A percentile compares a stretch with the other conserved stretches of the same genome.
Evolutionary conservation across 2,797 vertebrate species (phyloP).

Genomic region (Corythornis leucogaster): DNA sequence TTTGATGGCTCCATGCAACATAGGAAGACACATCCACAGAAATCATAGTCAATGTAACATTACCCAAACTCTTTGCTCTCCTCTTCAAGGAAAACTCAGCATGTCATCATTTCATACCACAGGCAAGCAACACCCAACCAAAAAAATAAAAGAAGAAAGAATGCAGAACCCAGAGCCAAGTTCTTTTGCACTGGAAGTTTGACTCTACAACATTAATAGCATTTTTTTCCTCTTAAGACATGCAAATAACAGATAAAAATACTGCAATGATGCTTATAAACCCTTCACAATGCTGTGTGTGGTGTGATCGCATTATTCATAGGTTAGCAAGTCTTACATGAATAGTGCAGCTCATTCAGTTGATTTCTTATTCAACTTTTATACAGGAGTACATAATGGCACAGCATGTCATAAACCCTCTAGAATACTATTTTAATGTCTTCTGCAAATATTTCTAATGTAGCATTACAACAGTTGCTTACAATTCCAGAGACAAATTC

Average conservation of each 20-base stretch:
- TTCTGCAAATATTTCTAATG: constrained; percentile 47
- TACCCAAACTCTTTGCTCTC: background rate
- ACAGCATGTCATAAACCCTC: background rate
- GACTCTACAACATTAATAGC: background rate
- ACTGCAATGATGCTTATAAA: background rate
- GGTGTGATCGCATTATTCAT: constrained; percentile 20
- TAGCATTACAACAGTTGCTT: constrained; percentile 17
- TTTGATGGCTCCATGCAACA: background rate
- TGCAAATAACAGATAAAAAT: constrained; percentile 32
- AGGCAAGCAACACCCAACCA: background rate
- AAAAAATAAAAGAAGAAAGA: background rate
- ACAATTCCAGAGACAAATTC: background rate
- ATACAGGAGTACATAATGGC: background rate
- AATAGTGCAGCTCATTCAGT: constrained; percentile 35
- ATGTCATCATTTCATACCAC: background rate
- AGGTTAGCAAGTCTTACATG: background rate
- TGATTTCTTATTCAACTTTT: constrained; percentile 57
- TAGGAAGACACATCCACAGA: background rate
- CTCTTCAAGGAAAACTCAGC: background rate
- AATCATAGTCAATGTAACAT: background rate
- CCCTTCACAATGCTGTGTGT: background rate
- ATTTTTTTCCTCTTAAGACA: background rate
- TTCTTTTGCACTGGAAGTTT: background rate
- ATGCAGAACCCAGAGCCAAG: background rate
- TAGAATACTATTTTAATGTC: constrained; percentile 32